These are phyloP conservation scores for Podarcis muralis DNA, from an alignment of 2,113 vertebrate species.

Conservation along the genomic window DNA sequence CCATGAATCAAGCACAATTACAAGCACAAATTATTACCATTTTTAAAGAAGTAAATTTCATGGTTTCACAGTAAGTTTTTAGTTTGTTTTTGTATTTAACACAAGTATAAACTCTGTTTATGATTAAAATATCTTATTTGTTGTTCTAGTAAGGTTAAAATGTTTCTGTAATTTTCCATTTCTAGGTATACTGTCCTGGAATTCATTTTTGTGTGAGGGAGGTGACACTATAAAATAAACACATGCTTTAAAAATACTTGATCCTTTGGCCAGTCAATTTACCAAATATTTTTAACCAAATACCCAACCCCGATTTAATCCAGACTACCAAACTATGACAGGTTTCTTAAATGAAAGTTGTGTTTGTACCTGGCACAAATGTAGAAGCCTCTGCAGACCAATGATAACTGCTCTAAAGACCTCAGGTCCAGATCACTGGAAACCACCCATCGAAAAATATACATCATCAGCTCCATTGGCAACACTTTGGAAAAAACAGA, in stretches of 20 bases:
- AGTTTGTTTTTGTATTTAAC: background rate
- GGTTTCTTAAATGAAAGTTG: background rate
- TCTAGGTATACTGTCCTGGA: too few relatives aligned
- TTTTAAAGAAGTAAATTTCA: background rate
- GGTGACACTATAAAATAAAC: too few relatives aligned
- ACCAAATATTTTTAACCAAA: background rate
- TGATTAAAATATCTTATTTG: background rate
- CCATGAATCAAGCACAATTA: background rate
- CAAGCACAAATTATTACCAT: too few relatives aligned
- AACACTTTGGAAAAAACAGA: slow-evolving; percentile 76
- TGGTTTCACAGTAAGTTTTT: background rate
- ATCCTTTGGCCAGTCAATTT: background rate
- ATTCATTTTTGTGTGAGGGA: too few relatives aligned
- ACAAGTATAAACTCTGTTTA: background rate
- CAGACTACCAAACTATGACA: background rate
- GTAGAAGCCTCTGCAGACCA: slow-evolving; percentile 97
- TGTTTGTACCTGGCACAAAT: slow-evolving; percentile 92
- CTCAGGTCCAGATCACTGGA: slow-evolving; percentile 95
- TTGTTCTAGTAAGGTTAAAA: background rate
- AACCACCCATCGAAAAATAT: slow-evolving; percentile 98
- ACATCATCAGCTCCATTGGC: slow-evolving; percentile 95
- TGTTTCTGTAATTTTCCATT: too few relatives aligned
- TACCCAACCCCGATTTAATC: background rate
- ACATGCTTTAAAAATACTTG: background rate
- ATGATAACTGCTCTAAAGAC: slow-evolving; percentile 91